phyloP scores from a whole-genome alignment of 2,113 vertebrate genomes.

The Dolichallabes microphthalmus region DNA sequence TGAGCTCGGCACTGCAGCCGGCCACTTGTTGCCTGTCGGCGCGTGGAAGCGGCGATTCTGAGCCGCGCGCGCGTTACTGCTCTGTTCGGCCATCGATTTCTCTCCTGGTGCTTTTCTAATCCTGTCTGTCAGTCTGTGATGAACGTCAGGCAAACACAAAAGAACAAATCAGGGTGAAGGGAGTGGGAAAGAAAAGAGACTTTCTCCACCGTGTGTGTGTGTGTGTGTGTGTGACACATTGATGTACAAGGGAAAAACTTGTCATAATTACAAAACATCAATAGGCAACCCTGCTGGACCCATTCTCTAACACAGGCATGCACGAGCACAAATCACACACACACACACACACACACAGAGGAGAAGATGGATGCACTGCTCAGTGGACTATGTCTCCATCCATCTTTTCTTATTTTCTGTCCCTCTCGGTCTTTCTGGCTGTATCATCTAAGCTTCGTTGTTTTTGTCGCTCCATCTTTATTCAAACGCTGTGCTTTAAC shows the following conservation, averaged over 20 bases:
- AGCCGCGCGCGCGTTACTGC: slow-evolving; percentile 61
- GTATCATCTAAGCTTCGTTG: slow-evolving; percentile 2
- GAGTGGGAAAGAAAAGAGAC: not conserved
- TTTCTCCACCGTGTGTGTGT: slow-evolving; percentile 22
- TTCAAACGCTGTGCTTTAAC: not conserved
- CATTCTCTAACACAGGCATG: slow-evolving; percentile 12
- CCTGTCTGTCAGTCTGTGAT: slow-evolving; percentile 68
- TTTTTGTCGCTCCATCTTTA: slow-evolving; percentile 48
- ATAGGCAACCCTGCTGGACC: slow-evolving; percentile 31
- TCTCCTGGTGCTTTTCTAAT: slow-evolving; percentile 67
- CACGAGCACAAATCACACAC: slow-evolving; percentile 15
- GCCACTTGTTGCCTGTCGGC: slow-evolving; percentile 70
- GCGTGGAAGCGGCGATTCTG: slow-evolving; percentile 24
- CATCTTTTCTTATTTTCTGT: slow-evolving; percentile 31
- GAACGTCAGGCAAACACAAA: slow-evolving; percentile 68
- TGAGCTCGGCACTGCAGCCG: slow-evolving; percentile 21
- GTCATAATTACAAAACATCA: slow-evolving; percentile 67
- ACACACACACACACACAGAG: slow-evolving; percentile 11
- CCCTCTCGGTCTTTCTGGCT: slow-evolving; percentile 23
- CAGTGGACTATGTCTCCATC: slow-evolving; percentile 52
- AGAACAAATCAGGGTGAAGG: slow-evolving; percentile 53
- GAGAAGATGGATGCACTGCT: slow-evolving; percentile 39
- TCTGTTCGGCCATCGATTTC: slow-evolving; percentile 71
- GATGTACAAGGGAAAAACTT: slow-evolving; percentile 60
- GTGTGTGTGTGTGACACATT: slow-evolving; percentile 49